phyloP scores from a whole-genome alignment of 2,888 invertebrate species.

The Leptopilina drosophilae region DNA sequence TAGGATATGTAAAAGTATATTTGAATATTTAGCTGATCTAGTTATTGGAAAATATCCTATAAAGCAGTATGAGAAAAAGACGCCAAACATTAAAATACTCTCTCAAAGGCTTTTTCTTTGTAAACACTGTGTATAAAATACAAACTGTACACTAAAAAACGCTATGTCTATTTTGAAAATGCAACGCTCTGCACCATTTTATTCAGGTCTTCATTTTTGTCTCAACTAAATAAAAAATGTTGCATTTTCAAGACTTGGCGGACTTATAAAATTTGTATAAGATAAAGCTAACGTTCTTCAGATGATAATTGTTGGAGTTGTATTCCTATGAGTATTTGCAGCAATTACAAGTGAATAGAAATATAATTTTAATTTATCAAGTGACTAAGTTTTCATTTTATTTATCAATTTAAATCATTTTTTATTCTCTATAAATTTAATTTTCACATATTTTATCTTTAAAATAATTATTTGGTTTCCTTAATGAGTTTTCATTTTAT shows the following conservation, averaged over 20 bases:
- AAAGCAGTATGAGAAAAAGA: background rate
- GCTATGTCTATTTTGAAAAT: conserved; percentile 44
- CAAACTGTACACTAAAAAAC: conserved; percentile 44
- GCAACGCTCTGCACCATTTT: conserved; percentile 47
- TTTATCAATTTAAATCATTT: no score
- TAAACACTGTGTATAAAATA: conserved; percentile 35
- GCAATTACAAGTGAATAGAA: background rate
- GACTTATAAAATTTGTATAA: conserved; percentile 12
- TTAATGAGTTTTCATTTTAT: no score
- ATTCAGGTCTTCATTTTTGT: background rate
- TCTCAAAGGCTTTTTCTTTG: background rate
- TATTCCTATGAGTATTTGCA: conserved; percentile 22
- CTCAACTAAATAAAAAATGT: conserved; percentile 19
- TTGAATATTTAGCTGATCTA: no score
- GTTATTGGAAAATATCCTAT: no score
- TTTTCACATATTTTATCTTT: no score
- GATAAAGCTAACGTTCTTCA: conserved; percentile 26
- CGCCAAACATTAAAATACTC: conserved; percentile 8
- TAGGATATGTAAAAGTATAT: no score
- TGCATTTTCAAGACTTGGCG: conserved; percentile 21
- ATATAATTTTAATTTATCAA: no score
- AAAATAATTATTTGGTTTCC: no score
- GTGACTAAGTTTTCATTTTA: no score
- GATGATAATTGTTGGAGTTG: conserved; percentile 4
- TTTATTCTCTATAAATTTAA: no score